Evolutionary conservation across 2,113 vertebrate genomes (phyloP), one percentile per base, ranked within the genome.

Genomic region (Protomyctophum bolini): DNA sequence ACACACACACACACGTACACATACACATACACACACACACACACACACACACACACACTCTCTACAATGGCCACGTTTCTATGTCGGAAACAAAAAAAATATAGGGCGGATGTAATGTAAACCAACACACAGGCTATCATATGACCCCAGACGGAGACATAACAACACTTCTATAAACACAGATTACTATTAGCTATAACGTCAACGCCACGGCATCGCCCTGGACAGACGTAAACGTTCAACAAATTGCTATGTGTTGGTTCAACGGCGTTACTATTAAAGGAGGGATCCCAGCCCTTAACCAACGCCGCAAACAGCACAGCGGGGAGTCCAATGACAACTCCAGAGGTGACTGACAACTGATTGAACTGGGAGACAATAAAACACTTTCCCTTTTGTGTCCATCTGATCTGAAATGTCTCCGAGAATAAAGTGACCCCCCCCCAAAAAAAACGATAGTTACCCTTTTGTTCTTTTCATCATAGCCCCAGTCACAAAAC

Each of bases 401-500:
- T 62, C 41, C 2, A 12, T 48, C 57, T 6, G 10, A 10, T 57
- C 59, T 0, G 29, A 45, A 29, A 21, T 21, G 21, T 21, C 21
- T 21, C 21, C 21, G 21, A 21, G 21, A 21, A 21, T 21, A 21
- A 21, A 21, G 21, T 21, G 21, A 21, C 33, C 33, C 5, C 33
- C 33, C 33, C 33, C 33, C 1, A 21, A 51, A 14, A 2, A 47
- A 12, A 6, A 9, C 10, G 45, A 9, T 58, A 10, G 29, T 89
- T 94, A 96, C 96, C 95, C 93, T 81, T 94, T 96, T 12, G 95
- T 93, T 70, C 95, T 91, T 80, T 95, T 95, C 86, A 96, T 92
- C 88, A 95, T 90, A 46, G 92, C 94, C 29, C 95, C 96, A 7
- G 94, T 93, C 50, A 94, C 94, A 82, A 94, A 92, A 85, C 93